Percentiles rank a stretch among this genome's conserved stretches.
Conservation (phyloP, 2,113 vertebrate genomes). For the Zosterops lateralis region DNA sequence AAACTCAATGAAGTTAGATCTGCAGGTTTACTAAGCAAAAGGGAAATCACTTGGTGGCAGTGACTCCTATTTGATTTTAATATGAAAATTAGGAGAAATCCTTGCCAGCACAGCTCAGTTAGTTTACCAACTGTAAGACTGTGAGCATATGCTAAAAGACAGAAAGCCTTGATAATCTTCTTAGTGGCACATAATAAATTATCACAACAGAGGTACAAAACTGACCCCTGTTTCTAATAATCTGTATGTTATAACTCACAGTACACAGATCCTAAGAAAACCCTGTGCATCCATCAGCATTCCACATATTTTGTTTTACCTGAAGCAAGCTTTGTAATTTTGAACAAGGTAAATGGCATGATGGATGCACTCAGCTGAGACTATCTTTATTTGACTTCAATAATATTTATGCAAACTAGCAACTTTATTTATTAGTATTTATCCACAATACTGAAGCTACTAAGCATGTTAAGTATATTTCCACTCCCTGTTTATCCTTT, state of each 20-base stretch:
- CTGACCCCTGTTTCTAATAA: background rate
- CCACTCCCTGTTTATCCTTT: background rate
- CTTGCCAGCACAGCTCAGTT: background rate
- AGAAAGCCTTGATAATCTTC: background rate
- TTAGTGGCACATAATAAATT: background rate
- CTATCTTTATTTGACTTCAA: background rate
- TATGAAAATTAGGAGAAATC: background rate
- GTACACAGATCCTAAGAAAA: background rate
- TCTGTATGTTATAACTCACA: accelerated
- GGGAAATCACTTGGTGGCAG: background rate
- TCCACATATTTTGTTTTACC: background rate
- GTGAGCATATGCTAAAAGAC: background rate
- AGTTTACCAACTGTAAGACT: background rate
- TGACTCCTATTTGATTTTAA: background rate
- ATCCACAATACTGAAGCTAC: background rate
- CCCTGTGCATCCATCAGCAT: background rate
- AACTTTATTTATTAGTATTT: background rate
- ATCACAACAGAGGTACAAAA: background rate
- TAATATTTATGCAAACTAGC: background rate
- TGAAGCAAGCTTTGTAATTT: background rate
- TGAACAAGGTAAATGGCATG: background rate
- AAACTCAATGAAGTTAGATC: background rate
- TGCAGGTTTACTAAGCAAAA: background rate
- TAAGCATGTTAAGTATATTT: background rate
- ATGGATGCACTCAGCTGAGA: background rate